Evolutionary conservation across 2,888 invertebrate species (phyloP).

Genomic region (Stictocephala bisonia): DNA sequence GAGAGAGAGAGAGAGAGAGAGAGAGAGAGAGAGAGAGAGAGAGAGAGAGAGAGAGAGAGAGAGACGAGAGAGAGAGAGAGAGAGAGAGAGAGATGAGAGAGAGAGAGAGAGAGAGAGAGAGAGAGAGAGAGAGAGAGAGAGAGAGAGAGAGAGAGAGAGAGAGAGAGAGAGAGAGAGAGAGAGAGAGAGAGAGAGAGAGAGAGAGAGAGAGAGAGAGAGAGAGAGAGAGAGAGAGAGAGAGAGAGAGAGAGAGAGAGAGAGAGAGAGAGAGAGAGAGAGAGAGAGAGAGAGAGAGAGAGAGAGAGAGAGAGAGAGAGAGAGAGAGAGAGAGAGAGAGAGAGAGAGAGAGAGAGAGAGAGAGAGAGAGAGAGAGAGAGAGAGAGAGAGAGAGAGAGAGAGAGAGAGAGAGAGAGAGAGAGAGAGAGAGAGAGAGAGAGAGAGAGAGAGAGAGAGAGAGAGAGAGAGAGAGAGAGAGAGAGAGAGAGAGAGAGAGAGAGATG

Average conservation of each 20-base stretch:
- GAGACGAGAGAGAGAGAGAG: too few species aligned
- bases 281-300: neutral
- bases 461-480: neutral
- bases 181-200: neutral
- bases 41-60: too few species aligned
- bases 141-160: neutral
- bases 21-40: neutral
- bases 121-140: neutral
- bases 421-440: constrained; percentile 5
- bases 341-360: neutral
- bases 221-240: neutral
- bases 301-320: neutral
- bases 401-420: neutral
- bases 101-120: neutral
- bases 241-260: neutral
- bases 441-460: neutral
- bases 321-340: neutral
- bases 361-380: neutral
- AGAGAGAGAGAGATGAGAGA: too few species aligned
- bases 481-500: too few species aligned
- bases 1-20: neutral
- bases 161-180: neutral
- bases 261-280: neutral
- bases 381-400: neutral
- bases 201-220: neutral